Conservation (phyloP, 2,797 vertebrate species). For the Streptopelia turtur region DNA sequence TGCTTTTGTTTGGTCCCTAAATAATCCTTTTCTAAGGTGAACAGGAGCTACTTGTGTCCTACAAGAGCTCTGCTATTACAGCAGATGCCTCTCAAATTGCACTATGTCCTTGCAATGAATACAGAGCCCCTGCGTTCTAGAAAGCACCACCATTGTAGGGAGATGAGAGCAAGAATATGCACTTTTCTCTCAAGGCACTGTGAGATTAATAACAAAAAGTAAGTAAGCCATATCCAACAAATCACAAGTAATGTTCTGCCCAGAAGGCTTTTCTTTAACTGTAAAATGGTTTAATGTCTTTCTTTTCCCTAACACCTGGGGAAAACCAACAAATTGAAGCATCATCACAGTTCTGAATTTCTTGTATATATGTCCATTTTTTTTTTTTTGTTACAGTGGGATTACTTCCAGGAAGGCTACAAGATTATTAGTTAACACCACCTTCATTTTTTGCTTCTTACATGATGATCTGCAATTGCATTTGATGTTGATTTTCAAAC, state of each 20-base stretch:
- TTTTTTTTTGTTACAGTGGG: neutral
- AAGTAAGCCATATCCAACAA: neutral
- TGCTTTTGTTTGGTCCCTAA: neutral
- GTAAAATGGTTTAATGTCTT: neutral
- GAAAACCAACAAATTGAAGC: neutral
- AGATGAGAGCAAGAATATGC: neutral
- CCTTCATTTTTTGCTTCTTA: neutral
- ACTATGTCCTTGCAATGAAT: neutral
- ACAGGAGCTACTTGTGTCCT: neutral
- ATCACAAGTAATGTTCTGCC: neutral
- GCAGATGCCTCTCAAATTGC: neutral
- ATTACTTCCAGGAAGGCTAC: neutral
- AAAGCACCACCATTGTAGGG: neutral
- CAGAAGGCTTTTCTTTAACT: constrained; percentile 19
- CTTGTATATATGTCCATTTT: neutral
- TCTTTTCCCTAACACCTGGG: neutral
- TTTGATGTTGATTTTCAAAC: neutral
- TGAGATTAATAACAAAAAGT: neutral
- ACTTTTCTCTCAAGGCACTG: neutral
- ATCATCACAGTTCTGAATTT: neutral
- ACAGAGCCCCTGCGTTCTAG: neutral
- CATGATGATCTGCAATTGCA: accelerated
- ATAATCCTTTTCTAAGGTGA: neutral
- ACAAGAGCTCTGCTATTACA: neutral
- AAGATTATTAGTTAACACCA: neutral